Evolutionary conservation across 2,113 vertebrate species (phyloP).

Genomic region (Chaetops frenatus): DNA sequence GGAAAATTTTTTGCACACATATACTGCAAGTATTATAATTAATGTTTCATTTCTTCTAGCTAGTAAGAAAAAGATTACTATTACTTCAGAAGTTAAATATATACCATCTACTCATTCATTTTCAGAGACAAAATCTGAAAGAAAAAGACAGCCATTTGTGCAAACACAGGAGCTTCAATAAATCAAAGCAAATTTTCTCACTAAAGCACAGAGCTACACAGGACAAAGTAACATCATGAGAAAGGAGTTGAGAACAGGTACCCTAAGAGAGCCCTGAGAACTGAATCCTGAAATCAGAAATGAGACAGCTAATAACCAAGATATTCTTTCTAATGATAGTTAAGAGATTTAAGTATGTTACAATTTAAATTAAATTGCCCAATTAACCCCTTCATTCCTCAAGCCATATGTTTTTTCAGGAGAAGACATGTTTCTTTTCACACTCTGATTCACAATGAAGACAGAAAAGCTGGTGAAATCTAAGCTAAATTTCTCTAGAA

Average conservation of each 20-base stretch:
- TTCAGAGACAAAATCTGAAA: neutral
- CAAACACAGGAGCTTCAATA: neutral
- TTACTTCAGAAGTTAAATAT: neutral
- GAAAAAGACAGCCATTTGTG: neutral
- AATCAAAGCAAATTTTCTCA: neutral
- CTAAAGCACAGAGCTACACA: neutral
- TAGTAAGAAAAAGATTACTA: neutral
- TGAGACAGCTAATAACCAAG: neutral
- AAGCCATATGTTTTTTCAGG: neutral
- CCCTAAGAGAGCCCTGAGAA: neutral
- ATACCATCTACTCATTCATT: neutral
- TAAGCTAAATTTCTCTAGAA: neutral
- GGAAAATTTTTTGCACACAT: neutral
- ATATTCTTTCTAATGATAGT: neutral
- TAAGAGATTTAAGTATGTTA: neutral
- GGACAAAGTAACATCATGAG: neutral
- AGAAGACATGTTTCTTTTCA: neutral
- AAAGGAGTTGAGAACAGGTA: neutral
- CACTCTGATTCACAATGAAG: neutral
- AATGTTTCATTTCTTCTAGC: neutral
- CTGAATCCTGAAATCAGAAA: neutral
- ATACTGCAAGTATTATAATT: neutral
- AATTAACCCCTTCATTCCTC: neutral
- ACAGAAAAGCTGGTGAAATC: neutral
- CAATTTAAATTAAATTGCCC: neutral